Conservation (phyloP, 2,888 invertebrate genomes). For the Aspidiotus destructor region DNA sequence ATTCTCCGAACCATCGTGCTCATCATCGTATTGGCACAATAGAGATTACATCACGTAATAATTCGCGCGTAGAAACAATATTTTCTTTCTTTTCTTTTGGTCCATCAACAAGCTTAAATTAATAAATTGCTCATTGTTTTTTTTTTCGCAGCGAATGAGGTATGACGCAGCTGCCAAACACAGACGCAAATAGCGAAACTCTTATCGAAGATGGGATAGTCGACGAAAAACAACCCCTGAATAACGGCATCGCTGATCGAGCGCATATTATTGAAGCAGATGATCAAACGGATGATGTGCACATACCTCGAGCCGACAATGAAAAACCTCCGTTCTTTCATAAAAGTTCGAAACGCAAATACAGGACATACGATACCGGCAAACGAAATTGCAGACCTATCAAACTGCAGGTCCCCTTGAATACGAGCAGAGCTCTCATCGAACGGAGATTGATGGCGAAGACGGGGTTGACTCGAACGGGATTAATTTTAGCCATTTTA, state of each 20-base stretch:
- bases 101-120: too few species aligned
- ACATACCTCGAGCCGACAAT: conserved; percentile 3
- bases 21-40: too few species aligned
- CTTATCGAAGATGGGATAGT: neutral
- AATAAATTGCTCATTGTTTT: neutral
- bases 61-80: too few species aligned
- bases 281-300: conserved; percentile 18
- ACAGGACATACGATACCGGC: conserved; percentile 27
- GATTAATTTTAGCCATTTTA: conserved; percentile 37
- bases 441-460: conserved; percentile 35
- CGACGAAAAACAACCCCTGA: conserved; percentile 26
- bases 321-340: conserved; percentile 17
- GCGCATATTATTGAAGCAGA: conserved; percentile 16
- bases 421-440: conserved; percentile 27
- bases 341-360: conserved; percentile 22
- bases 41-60: too few species aligned
- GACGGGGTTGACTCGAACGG: conserved; percentile 38
- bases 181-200: conserved; percentile 7
- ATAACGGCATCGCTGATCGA: conserved; percentile 19
- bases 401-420: conserved; percentile 17
- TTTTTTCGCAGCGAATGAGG: conserved; percentile 8
- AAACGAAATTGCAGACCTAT: conserved; percentile 9
- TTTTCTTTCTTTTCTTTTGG: too few species aligned
- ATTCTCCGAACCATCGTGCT: too few species aligned
- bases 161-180: conserved; percentile 9